A percentile compares a stretch with the other conserved stretches of the same genome.
phyloP scores from a whole-genome alignment of 2,113 vertebrate species.

The Entomyzon cyanotis region DNA sequence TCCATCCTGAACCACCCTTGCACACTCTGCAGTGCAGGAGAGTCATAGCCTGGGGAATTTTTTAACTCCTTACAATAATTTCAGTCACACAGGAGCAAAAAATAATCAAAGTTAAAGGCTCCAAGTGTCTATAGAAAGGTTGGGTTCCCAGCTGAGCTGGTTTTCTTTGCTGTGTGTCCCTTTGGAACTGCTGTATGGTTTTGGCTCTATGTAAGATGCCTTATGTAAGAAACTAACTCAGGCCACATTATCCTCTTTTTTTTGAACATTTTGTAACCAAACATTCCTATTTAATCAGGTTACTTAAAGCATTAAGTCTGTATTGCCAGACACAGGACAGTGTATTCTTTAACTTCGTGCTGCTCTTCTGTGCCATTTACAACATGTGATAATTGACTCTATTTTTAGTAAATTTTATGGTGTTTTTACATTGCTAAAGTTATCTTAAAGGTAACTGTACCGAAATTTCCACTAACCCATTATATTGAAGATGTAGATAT shows the following conservation, averaged over 20 bases:
- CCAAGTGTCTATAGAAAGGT: neutral
- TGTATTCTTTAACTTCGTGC: neutral
- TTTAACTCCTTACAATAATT: neutral
- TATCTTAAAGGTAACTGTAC: neutral
- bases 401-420: neutral
- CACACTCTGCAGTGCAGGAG: neutral
- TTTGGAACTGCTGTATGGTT: neutral
- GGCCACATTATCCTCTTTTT: neutral
- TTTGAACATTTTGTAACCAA: neutral
- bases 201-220: neutral
- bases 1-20: neutral
- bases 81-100: neutral
- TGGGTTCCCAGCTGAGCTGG: neutral
- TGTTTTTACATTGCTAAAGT: neutral
- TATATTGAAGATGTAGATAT: neutral
- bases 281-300: neutral
- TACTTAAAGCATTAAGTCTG: neutral
- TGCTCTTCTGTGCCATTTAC: neutral
- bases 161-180: neutral
- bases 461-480: neutral
- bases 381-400: neutral
- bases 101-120: neutral
- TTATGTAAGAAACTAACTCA: neutral
- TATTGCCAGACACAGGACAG: neutral
- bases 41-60: neutral